A percentile compares a stretch with the other conserved stretches of the same genome.
These are phyloP conservation scores for Drepana falcataria DNA, from an alignment of 2,888 invertebrate genomes.

Conservation along the genomic window DNA sequence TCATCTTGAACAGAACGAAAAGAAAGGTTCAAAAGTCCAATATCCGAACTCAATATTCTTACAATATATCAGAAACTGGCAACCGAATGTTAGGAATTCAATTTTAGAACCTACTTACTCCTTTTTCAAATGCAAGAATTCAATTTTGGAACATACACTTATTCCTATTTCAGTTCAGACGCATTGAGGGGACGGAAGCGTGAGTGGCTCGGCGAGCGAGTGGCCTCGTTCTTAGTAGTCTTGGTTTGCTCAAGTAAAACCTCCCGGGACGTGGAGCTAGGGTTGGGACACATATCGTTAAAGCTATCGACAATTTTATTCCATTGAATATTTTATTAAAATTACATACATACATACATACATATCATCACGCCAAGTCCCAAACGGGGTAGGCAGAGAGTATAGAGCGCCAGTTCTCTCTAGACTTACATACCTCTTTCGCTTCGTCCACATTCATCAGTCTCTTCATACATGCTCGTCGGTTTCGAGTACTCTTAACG, in stretches of 20 bases:
- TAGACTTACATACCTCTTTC: too few relatives aligned
- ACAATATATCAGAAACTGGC: neutral
- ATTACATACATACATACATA: too few relatives aligned
- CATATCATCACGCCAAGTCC: too few relatives aligned
- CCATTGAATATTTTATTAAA: too few relatives aligned
- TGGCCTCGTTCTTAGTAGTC: neutral
- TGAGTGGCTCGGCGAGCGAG: neutral
- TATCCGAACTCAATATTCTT: neutral
- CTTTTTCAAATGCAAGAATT: neutral
- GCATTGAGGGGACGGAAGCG: neutral
- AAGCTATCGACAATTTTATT: neutral
- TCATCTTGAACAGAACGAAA: too few relatives aligned
- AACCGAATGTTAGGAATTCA: slow-evolving; percentile 1
- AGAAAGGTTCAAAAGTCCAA: too few relatives aligned
- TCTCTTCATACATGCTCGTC: too few relatives aligned
- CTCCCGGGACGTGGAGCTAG: neutral
- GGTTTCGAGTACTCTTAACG: too few relatives aligned
- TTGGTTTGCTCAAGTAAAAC: slow-evolving; percentile 2
- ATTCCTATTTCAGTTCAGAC: slow-evolving; percentile 1
- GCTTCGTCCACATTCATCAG: too few relatives aligned
- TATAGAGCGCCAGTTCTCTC: too few relatives aligned
- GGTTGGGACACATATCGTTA: neutral
- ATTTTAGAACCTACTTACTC: neutral
- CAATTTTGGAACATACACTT: slow-evolving; percentile 1
- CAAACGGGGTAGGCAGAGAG: too few relatives aligned